Percentiles rank a stretch among this genome's conserved stretches.
phyloP scores from a whole-genome alignment of 2,888 invertebrate species.

The Galerucella calmariensis region DNA sequence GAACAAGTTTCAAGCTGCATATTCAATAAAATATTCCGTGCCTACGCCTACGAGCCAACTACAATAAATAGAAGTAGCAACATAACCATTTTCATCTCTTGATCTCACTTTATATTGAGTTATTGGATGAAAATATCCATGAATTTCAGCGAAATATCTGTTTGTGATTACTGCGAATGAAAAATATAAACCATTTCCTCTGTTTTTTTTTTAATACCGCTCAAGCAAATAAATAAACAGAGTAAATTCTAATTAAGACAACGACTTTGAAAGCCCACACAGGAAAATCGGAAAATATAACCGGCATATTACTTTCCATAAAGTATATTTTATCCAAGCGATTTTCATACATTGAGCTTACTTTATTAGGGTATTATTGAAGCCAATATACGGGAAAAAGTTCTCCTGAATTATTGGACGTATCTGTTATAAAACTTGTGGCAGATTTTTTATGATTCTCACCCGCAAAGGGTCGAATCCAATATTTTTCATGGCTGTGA shows the following conservation, averaged over 20 bases:
- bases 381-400: slow-evolving; percentile 39
- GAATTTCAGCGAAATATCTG: no score
- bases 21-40: no score
- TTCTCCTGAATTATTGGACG: slow-evolving; percentile 39
- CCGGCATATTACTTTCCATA: slow-evolving; percentile 40
- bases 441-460: slow-evolving; percentile 38
- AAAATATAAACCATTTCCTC: neutral
- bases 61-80: no score
- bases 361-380: slow-evolving; percentile 42
- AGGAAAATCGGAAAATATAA: slow-evolving; percentile 34
- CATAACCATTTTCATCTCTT: no score
- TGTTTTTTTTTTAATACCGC: neutral
- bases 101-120: no score
- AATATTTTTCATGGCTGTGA: slow-evolving; percentile 31
- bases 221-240: neutral
- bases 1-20: no score
- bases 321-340: slow-evolving; percentile 39
- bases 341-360: slow-evolving; percentile 38
- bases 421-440: slow-evolving; percentile 41
- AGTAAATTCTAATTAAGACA: slow-evolving; percentile 29
- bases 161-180: neutral
- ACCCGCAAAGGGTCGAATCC: slow-evolving; percentile 35
- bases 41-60: no score
- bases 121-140: no score
- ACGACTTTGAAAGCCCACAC: slow-evolving; percentile 22